Evolutionary conservation across 1,140 invertebrate genomes (phyloP), one percentile per base, ranked within the genome.

Genomic region (Saccostrea cuccullata): DNA sequence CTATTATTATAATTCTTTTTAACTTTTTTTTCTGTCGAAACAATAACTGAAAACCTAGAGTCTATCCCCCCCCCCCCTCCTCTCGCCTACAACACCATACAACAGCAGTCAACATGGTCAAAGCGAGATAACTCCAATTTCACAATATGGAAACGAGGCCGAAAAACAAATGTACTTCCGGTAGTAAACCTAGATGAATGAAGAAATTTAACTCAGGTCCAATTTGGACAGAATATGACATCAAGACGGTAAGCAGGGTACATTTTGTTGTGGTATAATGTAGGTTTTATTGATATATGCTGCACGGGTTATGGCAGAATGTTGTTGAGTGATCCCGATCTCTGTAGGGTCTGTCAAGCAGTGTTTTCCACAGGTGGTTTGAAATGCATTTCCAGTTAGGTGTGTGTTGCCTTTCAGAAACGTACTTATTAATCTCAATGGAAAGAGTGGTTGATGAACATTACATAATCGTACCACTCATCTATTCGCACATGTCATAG

Each of bases 91-190:
- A n/a, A n/a, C n/a, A n/a, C 5, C 47, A 47, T 47, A 47, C 5
- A 47, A 47, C 47, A 47, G 30, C 30, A 36, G 30, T 36, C 30
- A 36, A 36, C 9, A 11, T 47, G 9, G 6, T 5, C 70, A 30
- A 77, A 77, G 70, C 70, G 70, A 77, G 70, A 77, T 77, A 77
- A 77, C 70, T 77, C 26, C 30, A 77, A 77, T 36, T 30, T 17
- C 15, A 30, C 8, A 77, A 36, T 73, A 73, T 77, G 70, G 70
- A 77, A 77, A 77, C 70, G 70, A 77, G 70, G 70, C 70, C 26
- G 70, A 77, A 77, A 60, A 77, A 77, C 70, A 77, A 77, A 77
- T 77, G 70, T 36, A 77, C 23, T 77, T 77, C 70, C 70, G 70
- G 70, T 77, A 36, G 13, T 30, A 77, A 77, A 30, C 70, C 12